A percentile compares a stretch with the other conserved stretches of the same genome.
phyloP scores from a whole-genome alignment of 1,140 invertebrate species.

The Pachypsylla venusta region DNA sequence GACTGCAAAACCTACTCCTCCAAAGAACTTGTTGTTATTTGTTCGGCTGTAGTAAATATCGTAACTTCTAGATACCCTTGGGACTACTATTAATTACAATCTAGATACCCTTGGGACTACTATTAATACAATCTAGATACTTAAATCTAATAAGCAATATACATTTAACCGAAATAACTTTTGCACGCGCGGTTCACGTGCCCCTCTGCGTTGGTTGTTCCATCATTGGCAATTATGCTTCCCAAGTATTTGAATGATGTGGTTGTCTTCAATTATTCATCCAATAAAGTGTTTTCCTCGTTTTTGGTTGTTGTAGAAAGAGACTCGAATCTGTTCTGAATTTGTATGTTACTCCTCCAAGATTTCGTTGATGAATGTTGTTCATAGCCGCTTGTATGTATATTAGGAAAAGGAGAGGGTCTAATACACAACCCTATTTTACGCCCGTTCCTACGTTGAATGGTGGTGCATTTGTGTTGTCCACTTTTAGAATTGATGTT shows the following conservation, averaged over 20 bases:
- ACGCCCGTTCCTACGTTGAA: neutral
- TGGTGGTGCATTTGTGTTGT: no score
- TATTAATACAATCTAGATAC: no score
- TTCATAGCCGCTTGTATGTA: slow-evolving; percentile 2
- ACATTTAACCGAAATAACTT: no score
- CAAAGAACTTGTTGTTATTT: neutral
- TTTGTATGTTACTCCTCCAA: slow-evolving; percentile 16
- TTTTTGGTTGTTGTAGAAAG: slow-evolving; percentile 3
- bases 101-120: no score
- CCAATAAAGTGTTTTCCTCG: slow-evolving; percentile 8
- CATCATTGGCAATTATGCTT: no score
- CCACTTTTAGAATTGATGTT: no score
- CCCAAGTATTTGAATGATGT: no score
- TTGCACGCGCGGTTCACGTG: no score
- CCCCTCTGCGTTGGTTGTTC: no score
- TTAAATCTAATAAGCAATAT: no score
- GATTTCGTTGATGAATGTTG: neutral
- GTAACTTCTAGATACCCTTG: neutral
- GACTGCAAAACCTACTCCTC: neutral
- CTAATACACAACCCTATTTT: neutral
- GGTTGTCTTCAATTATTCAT: no score
- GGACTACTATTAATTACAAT: no score
- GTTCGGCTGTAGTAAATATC: neutral
- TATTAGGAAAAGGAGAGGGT: neutral
- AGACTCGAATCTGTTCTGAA: slow-evolving; percentile 12